Evolutionary conservation across 2,113 vertebrate species (phyloP).

Genomic region (Lophius piscatorius): DNA sequence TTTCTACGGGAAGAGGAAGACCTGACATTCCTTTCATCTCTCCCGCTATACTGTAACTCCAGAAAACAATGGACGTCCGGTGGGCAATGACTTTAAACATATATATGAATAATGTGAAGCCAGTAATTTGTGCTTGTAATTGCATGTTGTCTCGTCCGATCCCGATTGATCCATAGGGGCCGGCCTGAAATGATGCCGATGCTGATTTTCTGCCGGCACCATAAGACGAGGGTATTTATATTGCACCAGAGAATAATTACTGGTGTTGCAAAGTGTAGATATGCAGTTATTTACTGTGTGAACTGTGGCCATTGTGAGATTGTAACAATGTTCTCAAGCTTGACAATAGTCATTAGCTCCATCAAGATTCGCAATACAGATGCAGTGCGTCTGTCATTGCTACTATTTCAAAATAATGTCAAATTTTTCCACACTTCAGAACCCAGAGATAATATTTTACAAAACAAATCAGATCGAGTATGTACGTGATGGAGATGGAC

Average conservation of each 20-base stretch:
- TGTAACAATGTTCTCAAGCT: slow-evolving; percentile 46
- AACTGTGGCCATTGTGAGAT: slow-evolving; percentile 36
- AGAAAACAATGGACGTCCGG: slow-evolving; percentile 57
- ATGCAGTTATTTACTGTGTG: slow-evolving; percentile 43
- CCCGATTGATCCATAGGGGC: slow-evolving; percentile 14
- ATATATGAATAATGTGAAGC: slow-evolving; percentile 41
- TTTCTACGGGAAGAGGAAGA: too few relatives aligned
- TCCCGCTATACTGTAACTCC: slow-evolving; percentile 20
- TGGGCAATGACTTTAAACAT: slow-evolving; percentile 30
- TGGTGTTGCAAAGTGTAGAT: slow-evolving; percentile 33
- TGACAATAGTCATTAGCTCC: slow-evolving; percentile 47
- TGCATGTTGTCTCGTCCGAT: slow-evolving; percentile 47
- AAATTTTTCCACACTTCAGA: too few relatives aligned
- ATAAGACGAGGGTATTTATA: slow-evolving; percentile 30
- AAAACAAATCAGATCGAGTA: too few relatives aligned
- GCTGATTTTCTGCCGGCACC: slow-evolving; percentile 22
- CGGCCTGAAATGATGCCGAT: slow-evolving; percentile 3
- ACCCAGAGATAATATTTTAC: too few relatives aligned
- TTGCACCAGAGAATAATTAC: slow-evolving; percentile 44
- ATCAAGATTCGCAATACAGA: slow-evolving; percentile 21
- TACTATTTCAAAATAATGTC: too few relatives aligned
- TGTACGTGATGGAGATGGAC: too few relatives aligned
- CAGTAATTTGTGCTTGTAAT: slow-evolving; percentile 66
- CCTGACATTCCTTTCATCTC: too few relatives aligned
- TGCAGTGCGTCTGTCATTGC: too few relatives aligned